These are phyloP conservation scores for Isoperla grammatica DNA, from an alignment of 2,888 invertebrate genomes.

Conservation along the genomic window DNA sequence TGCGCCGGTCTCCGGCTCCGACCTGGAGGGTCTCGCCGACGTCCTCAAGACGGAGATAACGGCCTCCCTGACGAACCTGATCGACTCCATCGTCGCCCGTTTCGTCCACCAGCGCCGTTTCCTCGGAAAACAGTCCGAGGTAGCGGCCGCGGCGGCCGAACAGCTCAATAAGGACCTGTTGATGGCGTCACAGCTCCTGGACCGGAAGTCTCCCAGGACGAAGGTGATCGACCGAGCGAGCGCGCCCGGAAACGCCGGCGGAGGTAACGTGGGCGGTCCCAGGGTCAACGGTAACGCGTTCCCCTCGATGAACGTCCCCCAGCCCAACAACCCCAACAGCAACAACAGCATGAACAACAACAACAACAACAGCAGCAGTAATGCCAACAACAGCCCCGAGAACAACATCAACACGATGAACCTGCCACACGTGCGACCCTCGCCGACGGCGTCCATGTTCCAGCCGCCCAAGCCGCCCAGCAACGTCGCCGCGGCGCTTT, in stretches of 20 bases:
- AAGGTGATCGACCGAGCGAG: slow-evolving; percentile 62
- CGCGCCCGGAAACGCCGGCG: slow-evolving; percentile 23
- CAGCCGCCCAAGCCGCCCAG: slow-evolving; percentile 68
- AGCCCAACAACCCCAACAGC: slow-evolving; percentile 28
- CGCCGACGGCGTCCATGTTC: slow-evolving; percentile 74
- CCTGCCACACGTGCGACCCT: slow-evolving; percentile 59
- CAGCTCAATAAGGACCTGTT: slow-evolving; percentile 79
- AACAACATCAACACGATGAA: slow-evolving; percentile 55
- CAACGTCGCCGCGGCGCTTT: slow-evolving; percentile 53
- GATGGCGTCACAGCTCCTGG: slow-evolving; percentile 74
- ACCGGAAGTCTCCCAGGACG: slow-evolving; percentile 76
- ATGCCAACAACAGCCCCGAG: slow-evolving; percentile 38
- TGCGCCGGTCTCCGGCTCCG: slow-evolving; percentile 64
- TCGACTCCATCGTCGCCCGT: slow-evolving; percentile 82
- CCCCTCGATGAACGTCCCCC: slow-evolving; percentile 48
- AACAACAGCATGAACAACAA: slow-evolving; percentile 39
- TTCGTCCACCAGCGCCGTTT: slow-evolving; percentile 76
- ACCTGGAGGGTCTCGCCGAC: slow-evolving; percentile 85
- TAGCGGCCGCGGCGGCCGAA: slow-evolving; percentile 63
- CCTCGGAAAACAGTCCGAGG: slow-evolving; percentile 70
- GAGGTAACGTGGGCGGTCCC: slow-evolving; percentile 24
- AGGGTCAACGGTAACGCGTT: slow-evolving; percentile 37
- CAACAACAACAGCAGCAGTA: slow-evolving; percentile 36
- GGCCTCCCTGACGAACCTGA: slow-evolving; percentile 72
- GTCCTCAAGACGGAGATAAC: slow-evolving; percentile 86